These are phyloP conservation scores for Moxostoma hubbsi DNA, from an alignment of 2,797 vertebrate genomes.

Conservation along the genomic window DNA sequence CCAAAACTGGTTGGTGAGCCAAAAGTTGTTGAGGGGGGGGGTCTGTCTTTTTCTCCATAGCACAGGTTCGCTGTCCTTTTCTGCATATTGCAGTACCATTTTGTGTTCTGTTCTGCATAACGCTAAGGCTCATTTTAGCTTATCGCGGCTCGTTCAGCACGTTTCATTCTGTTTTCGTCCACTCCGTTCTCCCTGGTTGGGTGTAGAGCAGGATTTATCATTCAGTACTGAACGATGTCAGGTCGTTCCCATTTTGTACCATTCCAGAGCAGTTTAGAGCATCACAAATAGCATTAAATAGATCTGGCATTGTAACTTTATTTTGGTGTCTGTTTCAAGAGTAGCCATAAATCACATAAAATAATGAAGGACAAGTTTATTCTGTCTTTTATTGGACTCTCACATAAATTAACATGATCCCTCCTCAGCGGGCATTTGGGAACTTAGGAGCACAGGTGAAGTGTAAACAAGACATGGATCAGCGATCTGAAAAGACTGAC, in stretches of 20 bases:
- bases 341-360: constrained; percentile 15
- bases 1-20: too few relatives aligned
- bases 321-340: constrained; percentile 9
- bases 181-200: constrained; percentile 15
- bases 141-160: too few relatives aligned
- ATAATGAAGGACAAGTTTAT: constrained; percentile 27
- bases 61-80: too few relatives aligned
- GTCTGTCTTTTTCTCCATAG: too few relatives aligned
- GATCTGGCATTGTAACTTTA: constrained; percentile 19
- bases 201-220: constrained; percentile 28
- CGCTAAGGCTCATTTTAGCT: too few relatives aligned
- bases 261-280: constrained; percentile 31
- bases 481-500: background rate
- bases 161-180: too few relatives aligned
- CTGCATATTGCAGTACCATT: too few relatives aligned
- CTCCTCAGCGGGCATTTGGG: constrained; percentile 28
- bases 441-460: constrained; percentile 9
- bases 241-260: constrained; percentile 28
- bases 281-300: constrained; percentile 23
- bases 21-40: too few relatives aligned
- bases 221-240: constrained; percentile 20
- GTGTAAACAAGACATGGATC: constrained; percentile 6
- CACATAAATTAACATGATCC: constrained; percentile 26
- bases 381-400: constrained; percentile 26
- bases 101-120: too few relatives aligned